A percentile compares a stretch with the other conserved stretches of the same genome.
phyloP scores from a whole-genome alignment of 2,888 invertebrate genomes.

The Andricus curvator region DNA sequence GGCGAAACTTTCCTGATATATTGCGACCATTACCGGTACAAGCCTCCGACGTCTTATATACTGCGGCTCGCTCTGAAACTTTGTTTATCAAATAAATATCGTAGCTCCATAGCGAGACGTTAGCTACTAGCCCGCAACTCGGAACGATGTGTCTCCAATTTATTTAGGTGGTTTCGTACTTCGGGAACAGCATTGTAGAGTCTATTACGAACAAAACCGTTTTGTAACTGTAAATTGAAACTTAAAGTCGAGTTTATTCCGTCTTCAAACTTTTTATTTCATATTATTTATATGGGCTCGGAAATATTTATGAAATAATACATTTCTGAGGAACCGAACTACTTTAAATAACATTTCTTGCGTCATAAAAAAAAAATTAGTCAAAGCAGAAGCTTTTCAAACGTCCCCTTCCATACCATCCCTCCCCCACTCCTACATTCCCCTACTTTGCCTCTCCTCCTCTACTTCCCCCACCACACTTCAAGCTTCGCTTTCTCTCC shows the following conservation, averaged over 20 bases:
- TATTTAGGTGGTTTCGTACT: slow-evolving; percentile 40
- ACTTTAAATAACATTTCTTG: neutral
- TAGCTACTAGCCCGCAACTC: slow-evolving; percentile 58
- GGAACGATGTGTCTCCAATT: slow-evolving; percentile 54
- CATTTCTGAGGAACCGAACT: neutral
- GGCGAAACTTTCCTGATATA: slow-evolving; percentile 73
- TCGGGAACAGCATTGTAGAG: slow-evolving; percentile 15
- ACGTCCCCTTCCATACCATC: too few species aligned
- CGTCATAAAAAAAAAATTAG: neutral
- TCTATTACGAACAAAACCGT: slow-evolving; percentile 41
- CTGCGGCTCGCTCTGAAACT: slow-evolving; percentile 65
- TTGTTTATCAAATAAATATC: slow-evolving; percentile 74
- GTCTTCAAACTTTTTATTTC: slow-evolving; percentile 32
- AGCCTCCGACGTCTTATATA: slow-evolving; percentile 68
- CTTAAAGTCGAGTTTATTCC: slow-evolving; percentile 38
- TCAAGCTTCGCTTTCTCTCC: too few species aligned
- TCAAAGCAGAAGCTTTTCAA: too few species aligned
- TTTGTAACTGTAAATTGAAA: slow-evolving; percentile 41
- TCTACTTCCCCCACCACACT: too few species aligned
- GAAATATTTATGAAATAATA: slow-evolving; percentile 16
- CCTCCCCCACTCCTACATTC: too few species aligned
- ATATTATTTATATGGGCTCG: neutral
- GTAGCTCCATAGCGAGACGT: slow-evolving; percentile 58
- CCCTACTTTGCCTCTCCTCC: too few species aligned
- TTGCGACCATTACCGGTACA: slow-evolving; percentile 71